These are phyloP conservation scores for Habropoda laboriosa DNA, from an alignment of 1,140 invertebrate species.

Conservation along the genomic window DNA sequence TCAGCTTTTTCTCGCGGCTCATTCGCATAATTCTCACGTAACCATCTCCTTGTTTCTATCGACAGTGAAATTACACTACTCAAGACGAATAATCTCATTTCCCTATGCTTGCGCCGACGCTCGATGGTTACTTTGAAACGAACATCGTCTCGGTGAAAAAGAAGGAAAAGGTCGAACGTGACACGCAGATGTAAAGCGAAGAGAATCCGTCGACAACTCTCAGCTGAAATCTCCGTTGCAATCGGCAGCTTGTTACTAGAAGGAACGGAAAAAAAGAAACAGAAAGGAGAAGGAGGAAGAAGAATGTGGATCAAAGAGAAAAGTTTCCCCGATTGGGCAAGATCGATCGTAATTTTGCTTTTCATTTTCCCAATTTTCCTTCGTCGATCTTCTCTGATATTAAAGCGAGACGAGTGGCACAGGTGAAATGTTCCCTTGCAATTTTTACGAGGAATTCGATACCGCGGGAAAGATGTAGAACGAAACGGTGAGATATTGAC, in stretches of 20 bases:
- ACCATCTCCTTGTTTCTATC: background rate
- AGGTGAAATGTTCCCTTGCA: too few relatives aligned
- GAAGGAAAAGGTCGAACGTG: background rate
- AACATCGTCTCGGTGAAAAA: background rate
- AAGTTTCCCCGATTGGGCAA: background rate
- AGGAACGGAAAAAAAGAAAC: background rate
- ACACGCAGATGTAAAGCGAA: background rate
- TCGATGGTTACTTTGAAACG: background rate
- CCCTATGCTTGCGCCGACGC: background rate
- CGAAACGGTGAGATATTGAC: too few relatives aligned
- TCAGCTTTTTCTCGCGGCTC: too few relatives aligned
- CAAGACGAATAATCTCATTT: background rate
- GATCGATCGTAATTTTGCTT: constrained; percentile 16
- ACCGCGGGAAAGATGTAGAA: background rate
- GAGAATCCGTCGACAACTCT: constrained; percentile 9
- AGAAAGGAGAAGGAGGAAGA: too few relatives aligned
- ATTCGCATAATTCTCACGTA: too few relatives aligned
- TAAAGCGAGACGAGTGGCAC: background rate
- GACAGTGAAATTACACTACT: background rate
- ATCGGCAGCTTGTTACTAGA: background rate
- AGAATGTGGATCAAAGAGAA: background rate
- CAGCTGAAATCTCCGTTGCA: constrained; percentile 16
- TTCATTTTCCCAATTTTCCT: constrained; percentile 1
- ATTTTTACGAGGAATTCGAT: background rate
- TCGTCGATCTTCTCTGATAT: constrained; percentile 15